Conservation (phyloP, 2,888 invertebrate genomes). For the Sarcophaga carnaria region DNA sequence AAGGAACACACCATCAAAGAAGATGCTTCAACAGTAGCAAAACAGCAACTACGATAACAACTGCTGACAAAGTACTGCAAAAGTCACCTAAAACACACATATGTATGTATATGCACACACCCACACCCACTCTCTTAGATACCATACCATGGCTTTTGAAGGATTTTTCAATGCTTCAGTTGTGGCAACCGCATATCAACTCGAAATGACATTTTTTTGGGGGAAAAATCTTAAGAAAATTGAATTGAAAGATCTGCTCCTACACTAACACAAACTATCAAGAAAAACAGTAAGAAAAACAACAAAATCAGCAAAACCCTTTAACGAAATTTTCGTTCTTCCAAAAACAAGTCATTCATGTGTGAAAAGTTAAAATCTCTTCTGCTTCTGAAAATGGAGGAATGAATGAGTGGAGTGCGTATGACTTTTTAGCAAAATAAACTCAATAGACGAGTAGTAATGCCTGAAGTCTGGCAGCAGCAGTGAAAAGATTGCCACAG, state of each 20-base stretch:
- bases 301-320: neutral
- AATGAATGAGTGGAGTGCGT: neutral
- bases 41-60: neutral
- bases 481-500: neutral
- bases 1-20: neutral
- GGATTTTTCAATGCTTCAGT: constrained; percentile 28
- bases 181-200: constrained; percentile 57
- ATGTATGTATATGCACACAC: neutral
- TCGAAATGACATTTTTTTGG: constrained; percentile 64
- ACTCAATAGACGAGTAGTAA: constrained; percentile 28
- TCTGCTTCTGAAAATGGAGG: neutral
- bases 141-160: neutral
- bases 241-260: constrained; percentile 42
- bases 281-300: neutral
- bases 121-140: neutral
- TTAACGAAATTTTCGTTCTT: constrained; percentile 17
- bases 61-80: constrained; percentile 28
- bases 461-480: neutral
- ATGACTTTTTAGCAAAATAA: constrained; percentile 35
- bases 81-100: constrained; percentile 44
- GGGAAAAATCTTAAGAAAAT: constrained; percentile 63
- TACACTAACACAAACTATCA: neutral
- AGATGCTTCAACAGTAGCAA: neutral
- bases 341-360: constrained; percentile 27
- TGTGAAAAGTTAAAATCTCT: constrained; percentile 12